phyloP scores from a whole-genome alignment of 2,113 vertebrate genomes.

The Callithrix jacchus region DNA sequence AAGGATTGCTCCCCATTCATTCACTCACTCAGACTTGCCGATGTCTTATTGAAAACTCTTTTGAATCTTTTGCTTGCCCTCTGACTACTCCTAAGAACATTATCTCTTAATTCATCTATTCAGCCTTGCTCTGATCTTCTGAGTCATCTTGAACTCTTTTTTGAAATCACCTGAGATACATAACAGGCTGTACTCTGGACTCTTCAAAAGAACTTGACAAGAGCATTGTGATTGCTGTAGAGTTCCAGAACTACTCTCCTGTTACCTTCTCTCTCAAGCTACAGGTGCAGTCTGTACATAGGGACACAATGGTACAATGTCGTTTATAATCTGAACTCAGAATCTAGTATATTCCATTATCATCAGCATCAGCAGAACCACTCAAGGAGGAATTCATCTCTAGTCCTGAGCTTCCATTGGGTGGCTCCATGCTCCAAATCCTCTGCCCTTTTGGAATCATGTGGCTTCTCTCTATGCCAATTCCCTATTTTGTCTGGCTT shows the following conservation, averaged over 20 bases:
- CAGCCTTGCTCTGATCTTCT: background rate
- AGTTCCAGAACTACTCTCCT: background rate
- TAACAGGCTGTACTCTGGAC: background rate
- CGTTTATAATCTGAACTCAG: background rate
- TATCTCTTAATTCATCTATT: background rate
- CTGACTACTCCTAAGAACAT: background rate
- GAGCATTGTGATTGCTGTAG: background rate
- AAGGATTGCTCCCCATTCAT: background rate
- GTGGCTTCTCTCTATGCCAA: background rate
- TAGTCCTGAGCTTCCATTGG: background rate
- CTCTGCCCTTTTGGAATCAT: background rate
- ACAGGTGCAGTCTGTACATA: background rate
- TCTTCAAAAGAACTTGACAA: background rate
- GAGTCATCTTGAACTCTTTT: background rate
- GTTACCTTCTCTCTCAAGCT: background rate
- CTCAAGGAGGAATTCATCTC: background rate
- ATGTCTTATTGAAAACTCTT: background rate
- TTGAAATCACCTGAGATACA: background rate
- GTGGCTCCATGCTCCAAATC: background rate
- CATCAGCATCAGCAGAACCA: background rate
- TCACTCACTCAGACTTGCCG: background rate
- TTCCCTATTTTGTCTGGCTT: background rate
- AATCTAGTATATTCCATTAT: background rate
- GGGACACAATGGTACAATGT: background rate
- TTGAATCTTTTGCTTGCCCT: background rate